Percentiles rank a stretch among this genome's conserved stretches.
These are phyloP conservation scores for Ormyrus pomaceus DNA, from an alignment of 2,888 invertebrate species.

Conservation along the genomic window DNA sequence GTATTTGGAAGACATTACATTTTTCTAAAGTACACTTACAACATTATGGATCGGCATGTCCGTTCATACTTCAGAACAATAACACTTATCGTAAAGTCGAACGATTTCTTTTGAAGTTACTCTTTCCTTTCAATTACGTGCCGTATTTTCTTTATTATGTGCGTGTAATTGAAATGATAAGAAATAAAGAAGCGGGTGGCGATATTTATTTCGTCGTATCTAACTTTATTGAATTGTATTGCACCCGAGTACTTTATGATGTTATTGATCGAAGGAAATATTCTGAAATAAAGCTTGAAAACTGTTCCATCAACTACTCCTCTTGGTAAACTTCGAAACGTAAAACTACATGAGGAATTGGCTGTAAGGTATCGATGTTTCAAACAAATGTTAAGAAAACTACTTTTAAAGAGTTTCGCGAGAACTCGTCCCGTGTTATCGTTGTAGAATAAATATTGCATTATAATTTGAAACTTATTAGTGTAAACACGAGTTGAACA, in stretches of 20 bases:
- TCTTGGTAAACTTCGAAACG: slow-evolving; percentile 45
- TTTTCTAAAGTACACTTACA: slow-evolving; percentile 16
- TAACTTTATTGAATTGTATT: slow-evolving; percentile 41
- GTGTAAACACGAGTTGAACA: too few relatives aligned
- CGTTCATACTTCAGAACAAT: slow-evolving; percentile 21
- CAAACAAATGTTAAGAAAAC: slow-evolving; percentile 43
- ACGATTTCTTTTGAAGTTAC: slow-evolving; percentile 8
- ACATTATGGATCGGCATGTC: slow-evolving; percentile 5
- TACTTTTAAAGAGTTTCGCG: slow-evolving; percentile 24
- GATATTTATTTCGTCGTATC: slow-evolving; percentile 41
- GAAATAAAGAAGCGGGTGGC: neutral
- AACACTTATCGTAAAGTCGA: slow-evolving; percentile 3
- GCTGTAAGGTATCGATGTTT: slow-evolving; percentile 37
- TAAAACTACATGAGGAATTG: slow-evolving; percentile 50
- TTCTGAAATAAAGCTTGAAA: slow-evolving; percentile 46
- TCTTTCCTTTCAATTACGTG: neutral
- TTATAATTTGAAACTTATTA: too few relatives aligned
- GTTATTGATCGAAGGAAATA: slow-evolving; percentile 42
- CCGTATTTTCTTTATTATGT: slow-evolving; percentile 2
- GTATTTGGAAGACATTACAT: neutral
- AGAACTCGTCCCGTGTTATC: neutral
- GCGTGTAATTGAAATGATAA: slow-evolving; percentile 37
- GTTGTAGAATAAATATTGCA: too few relatives aligned
- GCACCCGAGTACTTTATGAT: slow-evolving; percentile 34
- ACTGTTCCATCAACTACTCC: slow-evolving; percentile 39